Conservation (phyloP, 2,797 vertebrate species). For the Microchirus variegatus region DNA sequence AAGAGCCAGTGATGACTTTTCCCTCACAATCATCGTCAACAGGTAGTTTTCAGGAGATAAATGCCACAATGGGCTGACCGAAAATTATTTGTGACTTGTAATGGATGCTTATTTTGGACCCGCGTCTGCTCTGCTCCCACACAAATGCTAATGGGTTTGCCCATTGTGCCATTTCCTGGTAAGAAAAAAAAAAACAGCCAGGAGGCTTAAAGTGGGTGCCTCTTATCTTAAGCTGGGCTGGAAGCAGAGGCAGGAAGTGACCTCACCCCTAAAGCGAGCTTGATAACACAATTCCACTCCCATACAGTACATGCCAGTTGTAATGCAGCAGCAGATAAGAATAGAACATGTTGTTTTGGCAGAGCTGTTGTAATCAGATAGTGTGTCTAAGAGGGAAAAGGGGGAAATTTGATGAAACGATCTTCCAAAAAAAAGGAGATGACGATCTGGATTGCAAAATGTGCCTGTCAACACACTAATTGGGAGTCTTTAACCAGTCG, state of each 20-base stretch:
- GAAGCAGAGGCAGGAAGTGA: conserved; percentile 76
- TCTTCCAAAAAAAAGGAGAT: conserved; percentile 2
- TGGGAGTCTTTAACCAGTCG: neutral
- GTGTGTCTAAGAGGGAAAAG: conserved; percentile 18
- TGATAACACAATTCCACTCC: conserved; percentile 58
- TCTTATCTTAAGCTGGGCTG: conserved; percentile 66
- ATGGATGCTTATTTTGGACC: conserved; percentile 60
- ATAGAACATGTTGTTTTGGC: conserved; percentile 50
- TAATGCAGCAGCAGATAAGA: conserved; percentile 38
- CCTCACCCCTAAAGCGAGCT: conserved; percentile 54
- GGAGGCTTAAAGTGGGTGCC: conserved; percentile 41
- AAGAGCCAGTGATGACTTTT: too few relatives aligned
- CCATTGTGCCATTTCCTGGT: conserved; percentile 79
- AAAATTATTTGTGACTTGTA: conserved; percentile 39
- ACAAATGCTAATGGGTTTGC: conserved; percentile 57
- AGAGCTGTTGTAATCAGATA: conserved; percentile 43
- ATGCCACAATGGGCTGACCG: conserved; percentile 30
- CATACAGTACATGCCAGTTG: conserved; percentile 25
- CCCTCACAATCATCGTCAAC: too few relatives aligned
- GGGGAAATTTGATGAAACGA: conserved; percentile 27
- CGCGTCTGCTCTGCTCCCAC: conserved; percentile 29
- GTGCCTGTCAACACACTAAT: neutral
- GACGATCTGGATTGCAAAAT: neutral
- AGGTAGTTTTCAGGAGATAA: conserved; percentile 1
- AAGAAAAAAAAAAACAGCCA: conserved; percentile 59